A percentile compares a stretch with the other conserved stretches of the same genome.
Conservation (phyloP, 1,140 invertebrate genomes). For the Lucilia cuprina region DNA sequence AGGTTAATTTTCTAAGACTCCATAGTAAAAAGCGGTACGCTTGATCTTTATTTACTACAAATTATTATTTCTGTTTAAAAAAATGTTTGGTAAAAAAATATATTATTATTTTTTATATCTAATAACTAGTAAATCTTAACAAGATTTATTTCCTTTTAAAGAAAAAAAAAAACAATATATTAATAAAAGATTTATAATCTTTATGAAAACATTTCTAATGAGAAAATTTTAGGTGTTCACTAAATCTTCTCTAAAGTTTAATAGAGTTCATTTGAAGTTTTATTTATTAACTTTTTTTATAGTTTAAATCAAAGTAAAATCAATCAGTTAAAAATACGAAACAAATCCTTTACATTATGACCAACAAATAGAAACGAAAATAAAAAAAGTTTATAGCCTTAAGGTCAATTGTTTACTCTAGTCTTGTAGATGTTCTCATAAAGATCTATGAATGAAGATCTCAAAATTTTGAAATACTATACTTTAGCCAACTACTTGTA, state of each 20-base stretch:
- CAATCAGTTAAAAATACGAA: conserved; percentile 10
- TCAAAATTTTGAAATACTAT: conserved; percentile 28
- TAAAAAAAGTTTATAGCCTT: conserved; percentile 9
- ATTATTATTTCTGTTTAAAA: background rate
- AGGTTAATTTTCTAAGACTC: conserved; percentile 18
- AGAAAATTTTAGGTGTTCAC: background rate
- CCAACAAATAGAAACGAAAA: background rate
- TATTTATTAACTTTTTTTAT: background rate
- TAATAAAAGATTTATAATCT: background rate
- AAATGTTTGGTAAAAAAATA: background rate
- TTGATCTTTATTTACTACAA: background rate
- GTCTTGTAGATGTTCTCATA: conserved; percentile 30
- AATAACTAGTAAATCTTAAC: background rate
- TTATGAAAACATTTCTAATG: conserved; percentile 10
- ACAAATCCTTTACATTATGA: background rate
- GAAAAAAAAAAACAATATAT: background rate
- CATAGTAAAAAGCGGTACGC: background rate
- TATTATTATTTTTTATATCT: background rate
- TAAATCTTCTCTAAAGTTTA: conserved; percentile 13
- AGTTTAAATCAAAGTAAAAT: conserved; percentile 16
- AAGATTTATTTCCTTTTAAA: conserved; percentile 8
- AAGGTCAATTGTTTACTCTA: background rate
- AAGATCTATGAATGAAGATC: conserved; percentile 35
- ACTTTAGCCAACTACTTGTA: background rate
- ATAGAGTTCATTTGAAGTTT: conserved; percentile 11